A percentile compares a stretch with the other conserved stretches of the same genome.
These are phyloP conservation scores for Gymnobelideus leadbeateri DNA, from an alignment of 2,113 vertebrate genomes.

Conservation along the genomic window DNA sequence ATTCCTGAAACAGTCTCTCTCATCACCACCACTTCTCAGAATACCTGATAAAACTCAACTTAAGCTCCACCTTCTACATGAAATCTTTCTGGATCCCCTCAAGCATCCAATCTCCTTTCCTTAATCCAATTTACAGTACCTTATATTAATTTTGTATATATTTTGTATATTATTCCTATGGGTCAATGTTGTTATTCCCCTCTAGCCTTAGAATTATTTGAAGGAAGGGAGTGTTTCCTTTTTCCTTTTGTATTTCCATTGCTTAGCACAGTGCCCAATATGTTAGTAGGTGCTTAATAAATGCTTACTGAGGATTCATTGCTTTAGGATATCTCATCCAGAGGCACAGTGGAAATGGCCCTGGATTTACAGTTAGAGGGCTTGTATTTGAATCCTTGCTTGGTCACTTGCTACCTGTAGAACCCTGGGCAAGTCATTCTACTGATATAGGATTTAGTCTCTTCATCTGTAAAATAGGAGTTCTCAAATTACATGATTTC, in stretches of 20 bases:
- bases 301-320: background rate
- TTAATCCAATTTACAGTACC: background rate
- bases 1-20: no score
- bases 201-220: no score
- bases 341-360: background rate
- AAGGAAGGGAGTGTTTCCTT: background rate
- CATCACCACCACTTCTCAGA: background rate
- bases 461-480: background rate
- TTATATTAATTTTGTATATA: background rate
- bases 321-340: background rate
- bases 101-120: no score
- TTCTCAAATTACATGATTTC: background rate
- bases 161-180: no score
- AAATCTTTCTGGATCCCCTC: background rate
- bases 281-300: background rate
- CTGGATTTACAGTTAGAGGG: background rate
- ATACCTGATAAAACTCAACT: background rate
- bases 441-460: background rate
- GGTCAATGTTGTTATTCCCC: no score
- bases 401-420: no score
- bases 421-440: background rate
- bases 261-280: background rate
- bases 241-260: background rate
- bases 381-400: background rate
- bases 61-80: background rate